Evolutionary conservation across 2,113 vertebrate genomes (phyloP).

Genomic region (Trinectes maculatus): DNA sequence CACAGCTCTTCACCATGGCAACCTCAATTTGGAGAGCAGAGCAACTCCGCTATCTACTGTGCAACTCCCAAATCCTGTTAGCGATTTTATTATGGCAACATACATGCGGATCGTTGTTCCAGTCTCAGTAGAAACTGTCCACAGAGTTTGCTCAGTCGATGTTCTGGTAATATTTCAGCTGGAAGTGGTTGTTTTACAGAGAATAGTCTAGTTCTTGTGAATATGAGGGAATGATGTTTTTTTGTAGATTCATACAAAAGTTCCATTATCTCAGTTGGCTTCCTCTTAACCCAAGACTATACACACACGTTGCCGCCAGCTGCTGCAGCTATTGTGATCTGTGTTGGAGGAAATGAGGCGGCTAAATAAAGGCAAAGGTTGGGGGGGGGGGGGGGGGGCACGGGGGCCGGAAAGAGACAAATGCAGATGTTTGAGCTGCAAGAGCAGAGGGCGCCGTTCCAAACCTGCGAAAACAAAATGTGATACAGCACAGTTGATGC

Average conservation of each 20-base stretch:
- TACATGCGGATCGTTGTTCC: no score
- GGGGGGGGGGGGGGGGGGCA: background rate
- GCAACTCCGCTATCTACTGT: background rate
- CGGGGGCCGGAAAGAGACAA: background rate
- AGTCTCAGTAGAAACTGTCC: background rate
- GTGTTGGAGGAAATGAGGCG: conserved; percentile 22
- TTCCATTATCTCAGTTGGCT: conserved; percentile 43
- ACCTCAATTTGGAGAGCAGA: conserved; percentile 7
- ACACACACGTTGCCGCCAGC: background rate
- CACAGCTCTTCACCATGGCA: background rate
- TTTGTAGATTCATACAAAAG: conserved; percentile 39
- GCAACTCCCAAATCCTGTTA: no score
- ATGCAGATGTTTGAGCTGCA: background rate
- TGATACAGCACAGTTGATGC: background rate
- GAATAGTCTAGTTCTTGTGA: background rate
- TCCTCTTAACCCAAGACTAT: conserved; percentile 33
- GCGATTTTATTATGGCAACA: no score
- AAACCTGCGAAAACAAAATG: background rate
- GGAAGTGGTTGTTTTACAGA: background rate
- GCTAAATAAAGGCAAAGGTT: conserved; percentile 40
- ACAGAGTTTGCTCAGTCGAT: background rate
- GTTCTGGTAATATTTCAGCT: background rate
- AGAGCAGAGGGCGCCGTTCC: background rate
- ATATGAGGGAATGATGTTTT: conserved; percentile 30
- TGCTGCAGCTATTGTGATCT: conserved; percentile 19